Percentiles rank a stretch among this genome's conserved stretches.
These are phyloP conservation scores for Chondrosia reniformis DNA, from an alignment of 37 sponge, comb jelly and placozoan species.

Conservation along the genomic window DNA sequence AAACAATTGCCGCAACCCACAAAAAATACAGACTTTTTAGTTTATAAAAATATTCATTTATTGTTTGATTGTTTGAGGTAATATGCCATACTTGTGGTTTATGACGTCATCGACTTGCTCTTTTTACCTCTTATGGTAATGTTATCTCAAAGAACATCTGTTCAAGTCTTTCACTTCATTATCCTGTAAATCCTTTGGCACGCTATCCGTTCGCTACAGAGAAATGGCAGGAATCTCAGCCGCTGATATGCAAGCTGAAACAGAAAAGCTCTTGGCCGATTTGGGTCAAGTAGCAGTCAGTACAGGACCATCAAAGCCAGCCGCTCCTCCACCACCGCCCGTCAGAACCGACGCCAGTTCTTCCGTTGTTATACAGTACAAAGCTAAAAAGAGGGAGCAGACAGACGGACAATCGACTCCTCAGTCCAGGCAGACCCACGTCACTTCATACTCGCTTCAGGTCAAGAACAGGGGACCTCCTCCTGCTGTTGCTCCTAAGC, in stretches of 20 bases:
- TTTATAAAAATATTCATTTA: too few relatives aligned
- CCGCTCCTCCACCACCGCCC: conserved; percentile 29
- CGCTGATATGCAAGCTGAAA: conserved; percentile 37
- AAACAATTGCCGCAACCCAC: too few relatives aligned
- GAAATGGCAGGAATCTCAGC: background rate
- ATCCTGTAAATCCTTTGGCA: too few relatives aligned
- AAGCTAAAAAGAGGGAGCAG: conserved; percentile 18
- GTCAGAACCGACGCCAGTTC: conserved; percentile 15
- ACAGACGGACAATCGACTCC: conserved; percentile 44
- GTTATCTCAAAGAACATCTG: too few relatives aligned
- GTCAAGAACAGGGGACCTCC: conserved; percentile 3
- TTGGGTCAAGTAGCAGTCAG: conserved; percentile 37
- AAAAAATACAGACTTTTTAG: too few relatives aligned
- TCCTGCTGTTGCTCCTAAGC: conserved; percentile 8
- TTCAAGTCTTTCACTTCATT: too few relatives aligned
- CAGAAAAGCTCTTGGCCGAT: conserved; percentile 68
- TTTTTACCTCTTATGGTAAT: too few relatives aligned
- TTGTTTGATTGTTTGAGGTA: too few relatives aligned
- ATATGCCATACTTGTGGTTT: too few relatives aligned
- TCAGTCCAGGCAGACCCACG: conserved; percentile 66
- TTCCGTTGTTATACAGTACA: conserved; percentile 2
- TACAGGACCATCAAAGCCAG: background rate
- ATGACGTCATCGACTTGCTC: too few relatives aligned
- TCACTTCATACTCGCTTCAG: conserved; percentile 66
- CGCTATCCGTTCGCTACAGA: too few relatives aligned